Percentiles rank a stretch among this genome's conserved stretches.
These are phyloP conservation scores for Sphecodes monilicornis DNA, from an alignment of 2,888 invertebrate genomes.

Conservation along the genomic window DNA sequence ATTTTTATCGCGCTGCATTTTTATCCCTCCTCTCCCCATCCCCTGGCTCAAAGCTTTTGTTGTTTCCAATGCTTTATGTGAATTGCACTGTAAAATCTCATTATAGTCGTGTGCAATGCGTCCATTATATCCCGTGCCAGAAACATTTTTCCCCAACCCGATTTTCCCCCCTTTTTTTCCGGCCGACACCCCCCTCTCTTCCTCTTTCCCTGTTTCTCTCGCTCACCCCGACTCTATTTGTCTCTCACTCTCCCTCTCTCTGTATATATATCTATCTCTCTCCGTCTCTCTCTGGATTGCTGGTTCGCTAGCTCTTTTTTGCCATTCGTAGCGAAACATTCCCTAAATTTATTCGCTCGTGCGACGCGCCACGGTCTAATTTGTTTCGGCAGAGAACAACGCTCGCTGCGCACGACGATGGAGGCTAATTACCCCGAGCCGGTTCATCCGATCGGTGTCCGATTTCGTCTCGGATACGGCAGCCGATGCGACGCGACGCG, in stretches of 20 bases:
- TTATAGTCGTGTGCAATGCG: conserved; percentile 81
- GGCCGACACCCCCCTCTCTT: conserved; percentile 42
- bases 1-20: conserved; percentile 77
- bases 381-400: conserved; percentile 72
- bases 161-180: conserved; percentile 67
- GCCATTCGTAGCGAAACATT: conserved; percentile 68
- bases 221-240: background rate
- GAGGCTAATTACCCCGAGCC: conserved; percentile 70
- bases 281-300: conserved; percentile 3
- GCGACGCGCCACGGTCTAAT: conserved; percentile 71
- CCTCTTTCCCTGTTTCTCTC: background rate
- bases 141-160: conserved; percentile 76
- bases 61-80: conserved; percentile 82
- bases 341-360: conserved; percentile 76
- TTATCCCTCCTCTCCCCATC: conserved; percentile 22
- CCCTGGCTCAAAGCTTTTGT: conserved; percentile 68
- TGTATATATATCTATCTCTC: background rate
- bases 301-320: background rate
- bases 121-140: conserved; percentile 80
- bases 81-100: conserved; percentile 83
- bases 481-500: conserved; percentile 8
- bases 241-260: background rate
- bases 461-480: conserved; percentile 62
- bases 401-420: conserved; percentile 57
- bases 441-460: conserved; percentile 66